Percentiles rank a stretch among this genome's conserved stretches.
Conservation (phyloP, 2,888 invertebrate genomes). For the Synergus laeviventris region DNA sequence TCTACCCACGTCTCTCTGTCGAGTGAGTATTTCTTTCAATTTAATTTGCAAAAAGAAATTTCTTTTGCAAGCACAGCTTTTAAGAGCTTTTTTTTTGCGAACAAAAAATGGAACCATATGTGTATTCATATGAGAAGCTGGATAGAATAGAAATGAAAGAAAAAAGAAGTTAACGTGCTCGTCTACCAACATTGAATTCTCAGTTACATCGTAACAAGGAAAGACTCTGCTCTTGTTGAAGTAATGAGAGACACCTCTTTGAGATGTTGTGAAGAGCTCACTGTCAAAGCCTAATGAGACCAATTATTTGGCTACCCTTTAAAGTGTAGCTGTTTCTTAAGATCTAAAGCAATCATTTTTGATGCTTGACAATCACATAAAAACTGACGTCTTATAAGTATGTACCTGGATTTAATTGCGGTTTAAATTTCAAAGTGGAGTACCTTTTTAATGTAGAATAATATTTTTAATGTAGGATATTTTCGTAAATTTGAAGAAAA, state of each 20-base stretch:
- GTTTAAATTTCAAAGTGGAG: neutral
- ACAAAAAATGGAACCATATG: neutral
- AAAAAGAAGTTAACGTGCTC: slow-evolving; percentile 5
- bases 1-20: too few species aligned
- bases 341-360: slow-evolving; percentile 1
- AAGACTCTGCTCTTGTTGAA: slow-evolving; percentile 11
- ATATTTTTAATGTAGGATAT: too few species aligned
- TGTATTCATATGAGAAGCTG: neutral
- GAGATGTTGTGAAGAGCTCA: slow-evolving; percentile 32
- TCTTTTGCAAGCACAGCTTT: neutral
- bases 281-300: slow-evolving; percentile 38
- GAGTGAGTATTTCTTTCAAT: neutral
- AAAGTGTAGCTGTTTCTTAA: slow-evolving; percentile 15
- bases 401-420: neutral
- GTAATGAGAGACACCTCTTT: slow-evolving; percentile 56
- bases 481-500: too few species aligned
- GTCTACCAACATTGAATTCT: slow-evolving; percentile 22
- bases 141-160: neutral
- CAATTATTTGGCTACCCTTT: slow-evolving; percentile 24
- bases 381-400: neutral
- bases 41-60: neutral
- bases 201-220: slow-evolving; percentile 11
- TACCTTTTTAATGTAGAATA: too few species aligned
- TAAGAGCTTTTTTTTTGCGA: too few species aligned
- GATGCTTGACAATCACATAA: neutral